Evolutionary conservation across 2,888 invertebrate genomes (phyloP), one percentile per base, ranked within the genome.

Genomic region (Arrhopalites spinosus): DNA sequence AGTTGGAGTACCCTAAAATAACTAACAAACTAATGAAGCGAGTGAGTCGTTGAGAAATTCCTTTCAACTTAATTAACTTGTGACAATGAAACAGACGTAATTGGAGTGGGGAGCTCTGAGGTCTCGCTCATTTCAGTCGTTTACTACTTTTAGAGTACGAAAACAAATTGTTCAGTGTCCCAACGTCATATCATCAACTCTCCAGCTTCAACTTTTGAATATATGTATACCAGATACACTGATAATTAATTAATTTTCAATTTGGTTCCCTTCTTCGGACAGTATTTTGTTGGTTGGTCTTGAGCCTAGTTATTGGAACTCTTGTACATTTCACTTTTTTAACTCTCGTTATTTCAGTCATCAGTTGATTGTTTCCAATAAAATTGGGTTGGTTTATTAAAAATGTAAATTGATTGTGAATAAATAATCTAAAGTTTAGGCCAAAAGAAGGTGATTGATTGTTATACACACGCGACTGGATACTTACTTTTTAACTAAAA

Each of bases 61-160:
- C 66, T 66, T 59, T 66, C 66, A 43, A 36, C 66, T 66, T 66
- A 36, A 66, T 66, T 66, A 66, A 43, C 66, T 66, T 43, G 43
- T 66, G 66, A 43, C 66, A 66, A 36, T 29, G 66, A 43, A 66
- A 66, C 36, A 66, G 11, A 11, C 23, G 59, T 59, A 59, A 59
- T 59, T 59, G 20, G 59, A 59, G 59, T 23, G 5, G 17, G 11
- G 8, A 11, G 3, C n/a, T n/a, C n/a, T n/a, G n/a, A 53, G n/a
- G 53, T 66, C 25, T 59, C 25, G 3, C 23, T 59, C 59, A 20
- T n/a, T 11, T 3, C 36, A 11, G 36, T 36, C 36, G 36, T 36
- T 36, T 36, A 36, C 36, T 7, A 36, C 11, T 11, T 7, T 36
- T 36, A 11, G 36, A 25, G 59, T 59, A 25, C 11, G 59, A 20